Percentiles rank a stretch among this genome's conserved stretches.
phyloP scores from a whole-genome alignment of 2,888 invertebrate genomes.

The Synergus laeviventris region DNA sequence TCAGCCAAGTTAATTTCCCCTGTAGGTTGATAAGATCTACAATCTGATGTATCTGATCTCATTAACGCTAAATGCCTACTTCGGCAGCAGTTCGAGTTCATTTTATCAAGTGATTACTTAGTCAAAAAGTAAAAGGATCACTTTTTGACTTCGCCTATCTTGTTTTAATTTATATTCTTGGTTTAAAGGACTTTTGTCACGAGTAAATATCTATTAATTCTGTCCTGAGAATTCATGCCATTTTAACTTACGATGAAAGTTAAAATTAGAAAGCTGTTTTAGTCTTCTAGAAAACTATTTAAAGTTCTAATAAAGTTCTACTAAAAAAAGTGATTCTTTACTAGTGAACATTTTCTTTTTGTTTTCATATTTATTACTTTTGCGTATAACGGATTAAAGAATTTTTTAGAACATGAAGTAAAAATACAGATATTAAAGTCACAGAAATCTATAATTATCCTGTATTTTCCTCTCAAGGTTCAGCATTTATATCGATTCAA shows the following conservation, averaged over 20 bases:
- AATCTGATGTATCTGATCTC: conserved; percentile 17
- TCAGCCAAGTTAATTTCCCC: conserved; percentile 35
- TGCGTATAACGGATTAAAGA: neutral
- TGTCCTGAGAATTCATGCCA: neutral
- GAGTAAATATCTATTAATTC: neutral
- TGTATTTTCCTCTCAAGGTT: neutral
- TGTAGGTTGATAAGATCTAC: conserved; percentile 30
- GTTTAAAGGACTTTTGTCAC: neutral
- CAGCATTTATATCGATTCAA: conserved; percentile 19
- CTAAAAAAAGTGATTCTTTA: too few relatives aligned
- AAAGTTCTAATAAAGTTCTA: neutral
- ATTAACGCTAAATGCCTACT: conserved; percentile 20
- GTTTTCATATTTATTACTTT: neutral
- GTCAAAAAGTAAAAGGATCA: neutral
- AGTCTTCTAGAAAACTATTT: neutral
- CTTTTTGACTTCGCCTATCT: neutral
- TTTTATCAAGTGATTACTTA: conserved; percentile 27
- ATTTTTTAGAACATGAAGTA: neutral
- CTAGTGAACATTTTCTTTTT: neutral
- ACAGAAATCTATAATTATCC: neutral
- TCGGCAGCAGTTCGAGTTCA: neutral
- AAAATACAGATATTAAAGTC: conserved; percentile 12
- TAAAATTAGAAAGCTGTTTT: neutral
- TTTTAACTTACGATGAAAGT: neutral
- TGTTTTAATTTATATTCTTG: neutral